Percentiles rank a stretch among this genome's conserved stretches.
phyloP scores from a whole-genome alignment of 2,113 vertebrate genomes.

The Cygnus atratus region DNA sequence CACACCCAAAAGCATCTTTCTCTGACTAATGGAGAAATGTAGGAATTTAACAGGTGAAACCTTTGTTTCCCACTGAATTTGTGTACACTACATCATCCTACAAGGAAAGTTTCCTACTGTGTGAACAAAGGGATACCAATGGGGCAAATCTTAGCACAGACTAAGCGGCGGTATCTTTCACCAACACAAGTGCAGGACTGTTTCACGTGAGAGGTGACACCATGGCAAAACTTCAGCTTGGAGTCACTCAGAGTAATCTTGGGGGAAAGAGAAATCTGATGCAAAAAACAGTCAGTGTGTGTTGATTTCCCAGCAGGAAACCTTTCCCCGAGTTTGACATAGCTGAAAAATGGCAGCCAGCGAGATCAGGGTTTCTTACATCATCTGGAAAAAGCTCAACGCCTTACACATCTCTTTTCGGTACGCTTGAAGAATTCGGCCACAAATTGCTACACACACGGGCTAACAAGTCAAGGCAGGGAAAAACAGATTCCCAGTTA shows the following conservation, averaged over 20 bases:
- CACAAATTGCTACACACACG: neutral
- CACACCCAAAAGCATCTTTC: neutral
- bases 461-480: neutral
- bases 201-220: neutral
- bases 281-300: neutral
- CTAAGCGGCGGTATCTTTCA: neutral
- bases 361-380: constrained; percentile 9
- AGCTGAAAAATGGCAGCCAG: constrained; percentile 18
- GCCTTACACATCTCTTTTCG: neutral
- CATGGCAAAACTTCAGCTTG: neutral
- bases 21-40: neutral
- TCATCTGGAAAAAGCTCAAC: constrained; percentile 39
- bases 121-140: neutral
- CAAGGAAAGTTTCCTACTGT: neutral
- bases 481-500: neutral
- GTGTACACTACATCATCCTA: neutral
- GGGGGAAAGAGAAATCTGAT: neutral
- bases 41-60: neutral
- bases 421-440: neutral
- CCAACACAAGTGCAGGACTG: neutral
- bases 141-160: neutral
- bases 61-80: neutral
- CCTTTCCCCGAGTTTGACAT: neutral
- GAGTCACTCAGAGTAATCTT: neutral
- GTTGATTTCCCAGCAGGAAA: neutral